These are phyloP conservation scores for Campylomormyrus tamandua DNA, from an alignment of 2,113 vertebrate species.

Conservation along the genomic window DNA sequence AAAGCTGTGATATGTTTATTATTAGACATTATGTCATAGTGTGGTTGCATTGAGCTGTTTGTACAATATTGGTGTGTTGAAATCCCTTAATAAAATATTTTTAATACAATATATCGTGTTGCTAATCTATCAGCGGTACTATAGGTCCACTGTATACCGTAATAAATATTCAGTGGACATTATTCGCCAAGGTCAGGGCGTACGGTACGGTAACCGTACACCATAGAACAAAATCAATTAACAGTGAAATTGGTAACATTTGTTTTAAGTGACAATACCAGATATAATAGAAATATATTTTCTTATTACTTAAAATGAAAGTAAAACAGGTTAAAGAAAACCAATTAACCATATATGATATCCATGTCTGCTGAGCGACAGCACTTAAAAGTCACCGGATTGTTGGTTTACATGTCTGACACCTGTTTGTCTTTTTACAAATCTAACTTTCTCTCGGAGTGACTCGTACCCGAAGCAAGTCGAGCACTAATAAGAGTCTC, in stretches of 20 bases:
- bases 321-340: not conserved
- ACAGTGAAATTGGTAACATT: not conserved
- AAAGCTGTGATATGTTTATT: not conserved
- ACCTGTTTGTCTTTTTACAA: not conserved
- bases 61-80: slow-evolving; percentile 88
- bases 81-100: slow-evolving; percentile 69
- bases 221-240: not conserved
- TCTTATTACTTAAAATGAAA: not conserved
- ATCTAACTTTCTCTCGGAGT: not conserved
- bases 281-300: not conserved
- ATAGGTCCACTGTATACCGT: not conserved
- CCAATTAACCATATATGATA: not conserved
- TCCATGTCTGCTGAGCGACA: not conserved
- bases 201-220: not conserved
- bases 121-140: slow-evolving; percentile 75
- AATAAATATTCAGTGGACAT: slow-evolving; percentile 38
- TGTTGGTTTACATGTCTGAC: not conserved
- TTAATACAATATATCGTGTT: slow-evolving; percentile 63
- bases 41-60: slow-evolving; percentile 78
- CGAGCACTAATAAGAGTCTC: not conserved
- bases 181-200: not conserved
- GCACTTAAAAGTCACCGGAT: not conserved
- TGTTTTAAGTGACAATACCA: not conserved
- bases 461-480: not conserved
- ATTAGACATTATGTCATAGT: slow-evolving; percentile 54